Percentiles rank a stretch among this genome's conserved stretches.
Conservation (phyloP, 2,113 vertebrate genomes). For the Dendrocopos noguchii region DNA sequence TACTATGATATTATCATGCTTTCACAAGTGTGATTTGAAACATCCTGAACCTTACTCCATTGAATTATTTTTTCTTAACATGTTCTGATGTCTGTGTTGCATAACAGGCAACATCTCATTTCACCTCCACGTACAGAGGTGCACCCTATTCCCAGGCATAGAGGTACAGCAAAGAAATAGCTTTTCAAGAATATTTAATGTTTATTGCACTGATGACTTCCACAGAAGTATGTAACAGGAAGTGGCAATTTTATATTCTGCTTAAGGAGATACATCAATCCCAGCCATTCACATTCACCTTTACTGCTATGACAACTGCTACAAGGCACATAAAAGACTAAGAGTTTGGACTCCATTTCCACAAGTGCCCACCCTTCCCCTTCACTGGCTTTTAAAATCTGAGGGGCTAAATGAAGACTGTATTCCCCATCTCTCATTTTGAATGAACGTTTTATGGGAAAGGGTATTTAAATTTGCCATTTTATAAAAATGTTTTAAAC, state of each 20-base stretch:
- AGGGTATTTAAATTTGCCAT: not conserved
- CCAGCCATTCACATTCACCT: not conserved
- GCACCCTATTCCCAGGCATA: not conserved
- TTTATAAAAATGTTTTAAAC: not conserved
- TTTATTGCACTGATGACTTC: not conserved
- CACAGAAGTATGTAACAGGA: accelerated
- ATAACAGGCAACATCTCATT: not conserved
- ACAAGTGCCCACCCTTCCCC: not conserved
- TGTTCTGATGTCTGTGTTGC: not conserved
- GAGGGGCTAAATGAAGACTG: not conserved
- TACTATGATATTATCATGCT: not conserved
- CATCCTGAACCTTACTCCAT: not conserved
- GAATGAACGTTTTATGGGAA: not conserved
- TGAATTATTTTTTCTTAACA: not conserved
- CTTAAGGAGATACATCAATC: not conserved
- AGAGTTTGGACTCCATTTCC: not conserved
- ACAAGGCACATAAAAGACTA: not conserved
- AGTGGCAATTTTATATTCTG: not conserved
- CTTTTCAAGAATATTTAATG: not conserved
- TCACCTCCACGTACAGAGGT: not conserved
- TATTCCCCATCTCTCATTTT: not conserved
- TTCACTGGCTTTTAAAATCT: not conserved
- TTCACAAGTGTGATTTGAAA: not conserved
- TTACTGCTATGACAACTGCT: not conserved
- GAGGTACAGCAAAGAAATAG: not conserved